Evolutionary conservation across 1,140 invertebrate genomes (phyloP).

Genomic region (Delia radicum): DNA sequence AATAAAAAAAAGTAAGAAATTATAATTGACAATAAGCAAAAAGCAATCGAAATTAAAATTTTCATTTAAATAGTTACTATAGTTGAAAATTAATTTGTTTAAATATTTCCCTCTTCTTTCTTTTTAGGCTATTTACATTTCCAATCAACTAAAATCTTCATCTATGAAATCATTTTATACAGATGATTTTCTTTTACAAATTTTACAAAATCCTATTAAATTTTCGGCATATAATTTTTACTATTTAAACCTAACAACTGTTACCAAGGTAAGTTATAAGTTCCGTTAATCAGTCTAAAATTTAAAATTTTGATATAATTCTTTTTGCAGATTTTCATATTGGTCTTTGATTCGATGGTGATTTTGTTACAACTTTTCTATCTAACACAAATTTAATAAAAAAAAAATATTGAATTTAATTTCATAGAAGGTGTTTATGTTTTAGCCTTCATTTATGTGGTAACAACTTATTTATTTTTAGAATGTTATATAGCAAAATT

Average conservation of each 20-base stretch:
- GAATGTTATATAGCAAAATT: background rate
- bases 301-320: background rate
- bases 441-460: background rate
- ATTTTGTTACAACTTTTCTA: background rate
- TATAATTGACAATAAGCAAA: no score
- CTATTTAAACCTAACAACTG: conserved; percentile 36
- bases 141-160: background rate
- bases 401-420: background rate
- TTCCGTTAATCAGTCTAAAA: no score
- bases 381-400: background rate
- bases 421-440: background rate
- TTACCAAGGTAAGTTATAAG: conserved; percentile 30
- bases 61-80: no score
- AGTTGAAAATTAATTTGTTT: no score
- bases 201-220: conserved; percentile 41
- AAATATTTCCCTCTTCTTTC: background rate
- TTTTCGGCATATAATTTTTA: conserved; percentile 42
- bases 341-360: background rate
- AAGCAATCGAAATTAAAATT: no score
- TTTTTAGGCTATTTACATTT: background rate
- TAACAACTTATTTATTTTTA: background rate
- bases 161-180: background rate
- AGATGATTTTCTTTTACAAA: conserved; percentile 39
- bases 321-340: background rate
- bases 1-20: no score